These are phyloP conservation scores for Scaptomyza graminum DNA, from an alignment of 1,140 invertebrate species.

Conservation along the genomic window DNA sequence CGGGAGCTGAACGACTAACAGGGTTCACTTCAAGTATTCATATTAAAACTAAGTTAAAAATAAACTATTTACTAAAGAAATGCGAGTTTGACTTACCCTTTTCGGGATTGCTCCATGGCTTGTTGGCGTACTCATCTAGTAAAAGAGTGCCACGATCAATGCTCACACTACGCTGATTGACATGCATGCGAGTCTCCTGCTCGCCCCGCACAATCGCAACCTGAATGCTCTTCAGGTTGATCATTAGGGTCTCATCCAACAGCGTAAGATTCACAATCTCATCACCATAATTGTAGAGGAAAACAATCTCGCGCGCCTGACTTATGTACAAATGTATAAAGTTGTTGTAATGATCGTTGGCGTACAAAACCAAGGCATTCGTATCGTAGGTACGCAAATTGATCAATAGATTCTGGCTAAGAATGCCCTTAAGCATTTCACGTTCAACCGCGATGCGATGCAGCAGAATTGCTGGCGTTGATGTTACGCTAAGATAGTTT, in stretches of 20 bases:
- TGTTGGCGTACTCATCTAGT: slow-evolving; percentile 90
- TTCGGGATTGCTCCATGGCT: slow-evolving; percentile 93
- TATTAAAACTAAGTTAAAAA: neutral
- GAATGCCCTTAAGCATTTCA: slow-evolving; percentile 88
- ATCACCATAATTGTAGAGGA: slow-evolving; percentile 92
- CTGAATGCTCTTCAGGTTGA: slow-evolving; percentile 92
- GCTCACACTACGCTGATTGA: slow-evolving; percentile 91
- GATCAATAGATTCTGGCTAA: slow-evolving; percentile 91
- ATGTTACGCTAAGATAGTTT: slow-evolving; percentile 86
- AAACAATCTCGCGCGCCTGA: slow-evolving; percentile 89
- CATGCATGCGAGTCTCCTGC: slow-evolving; percentile 90
- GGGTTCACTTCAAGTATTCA: neutral
- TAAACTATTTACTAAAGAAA: neutral
- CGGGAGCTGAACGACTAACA: neutral
- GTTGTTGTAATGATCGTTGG: slow-evolving; percentile 96
- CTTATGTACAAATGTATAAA: slow-evolving; percentile 95
- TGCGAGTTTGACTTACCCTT: slow-evolving; percentile 85
- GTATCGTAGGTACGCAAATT: slow-evolving; percentile 94
- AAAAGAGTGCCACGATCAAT: slow-evolving; percentile 88
- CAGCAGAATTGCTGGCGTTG: slow-evolving; percentile 70
- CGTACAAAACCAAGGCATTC: slow-evolving; percentile 93
- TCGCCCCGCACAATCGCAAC: slow-evolving; percentile 91
- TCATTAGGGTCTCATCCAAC: slow-evolving; percentile 88
- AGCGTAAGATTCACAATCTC: slow-evolving; percentile 92
- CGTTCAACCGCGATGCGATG: slow-evolving; percentile 87